A percentile compares a stretch with the other conserved stretches of the same genome.
These are phyloP conservation scores for Palythoa caribaeorum DNA, from an alignment of 92 coral and sea anemone species.

Conservation along the genomic window DNA sequence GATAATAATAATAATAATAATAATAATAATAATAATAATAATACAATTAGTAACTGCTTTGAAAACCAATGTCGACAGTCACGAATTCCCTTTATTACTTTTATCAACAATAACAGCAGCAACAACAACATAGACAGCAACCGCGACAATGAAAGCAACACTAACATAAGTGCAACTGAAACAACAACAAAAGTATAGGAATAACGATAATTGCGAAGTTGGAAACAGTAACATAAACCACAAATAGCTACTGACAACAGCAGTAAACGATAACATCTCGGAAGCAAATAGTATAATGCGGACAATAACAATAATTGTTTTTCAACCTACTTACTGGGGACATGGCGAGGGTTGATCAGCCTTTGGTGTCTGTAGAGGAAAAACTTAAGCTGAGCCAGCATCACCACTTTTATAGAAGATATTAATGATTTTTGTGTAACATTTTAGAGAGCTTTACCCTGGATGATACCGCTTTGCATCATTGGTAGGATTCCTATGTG, in stretches of 20 bases:
- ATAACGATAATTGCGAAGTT: neutral
- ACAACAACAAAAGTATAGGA: neutral
- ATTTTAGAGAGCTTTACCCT: too few relatives aligned
- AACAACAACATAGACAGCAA: neutral
- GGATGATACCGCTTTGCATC: too few relatives aligned
- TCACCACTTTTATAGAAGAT: too few relatives aligned
- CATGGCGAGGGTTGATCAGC: slow-evolving; percentile 31
- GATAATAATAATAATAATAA: too few relatives aligned
- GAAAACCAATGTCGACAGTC: neutral
- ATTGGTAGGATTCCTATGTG: too few relatives aligned
- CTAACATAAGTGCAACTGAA: neutral
- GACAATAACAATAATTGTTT: neutral
- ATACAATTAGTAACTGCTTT: neutral
- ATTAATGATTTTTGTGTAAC: too few relatives aligned
- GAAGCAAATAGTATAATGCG: neutral
- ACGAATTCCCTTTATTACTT: neutral
- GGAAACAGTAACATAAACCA: too few relatives aligned
- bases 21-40: too few relatives aligned
- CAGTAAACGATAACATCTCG: neutral
- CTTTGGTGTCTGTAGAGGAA: slow-evolving; percentile 3
- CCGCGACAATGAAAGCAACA: neutral
- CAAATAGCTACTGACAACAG: neutral
- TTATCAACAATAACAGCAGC: neutral
- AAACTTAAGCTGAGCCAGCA: neutral
- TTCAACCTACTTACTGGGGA: slow-evolving; percentile 12